A percentile compares a stretch with the other conserved stretches of the same genome.
Evolutionary conservation across 2,797 vertebrate species (phyloP).

Genomic region (Arremon brunneinucha): DNA sequence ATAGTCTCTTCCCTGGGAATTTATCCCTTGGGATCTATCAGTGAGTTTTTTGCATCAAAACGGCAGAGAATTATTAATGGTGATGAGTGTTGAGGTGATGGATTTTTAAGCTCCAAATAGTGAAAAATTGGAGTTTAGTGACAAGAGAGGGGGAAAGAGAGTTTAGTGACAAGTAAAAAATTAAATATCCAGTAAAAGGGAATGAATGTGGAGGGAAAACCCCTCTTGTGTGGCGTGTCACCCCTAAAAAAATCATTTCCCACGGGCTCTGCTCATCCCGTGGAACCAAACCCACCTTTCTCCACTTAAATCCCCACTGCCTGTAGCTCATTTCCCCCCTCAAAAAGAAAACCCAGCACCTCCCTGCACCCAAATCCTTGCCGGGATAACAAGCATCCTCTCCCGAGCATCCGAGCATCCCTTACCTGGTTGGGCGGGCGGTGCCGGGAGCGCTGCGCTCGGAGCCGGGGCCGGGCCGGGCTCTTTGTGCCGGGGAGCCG

Average conservation of each 20-base stretch:
- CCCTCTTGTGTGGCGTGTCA: rapidly evolving
- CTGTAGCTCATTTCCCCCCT: rapidly evolving
- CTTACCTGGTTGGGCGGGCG: background rate
- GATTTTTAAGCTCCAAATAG: background rate
- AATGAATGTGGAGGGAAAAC: rapidly evolving
- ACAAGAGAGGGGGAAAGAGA: background rate
- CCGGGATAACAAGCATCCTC: rapidly evolving
- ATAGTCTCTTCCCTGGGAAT: background rate
- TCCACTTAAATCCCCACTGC: rapidly evolving
- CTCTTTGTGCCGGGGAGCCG: constrained; percentile 5
- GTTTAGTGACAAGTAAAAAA: background rate
- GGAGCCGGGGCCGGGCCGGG: background rate
- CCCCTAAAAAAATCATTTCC: background rate
- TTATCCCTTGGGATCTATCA: background rate
- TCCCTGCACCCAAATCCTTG: background rate
- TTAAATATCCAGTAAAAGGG: background rate
- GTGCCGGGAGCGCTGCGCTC: background rate
- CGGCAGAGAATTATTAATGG: background rate
- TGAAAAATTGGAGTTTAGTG: background rate
- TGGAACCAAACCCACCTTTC: background rate
- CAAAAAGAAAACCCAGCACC: rapidly evolving
- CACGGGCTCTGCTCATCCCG: rapidly evolving
- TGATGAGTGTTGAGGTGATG: rapidly evolving
- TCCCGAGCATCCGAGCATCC: background rate
- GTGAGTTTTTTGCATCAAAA: background rate